Evolutionary conservation across 2,888 invertebrate genomes (phyloP), one percentile per base, ranked within the genome.

Genomic region (Hydrotaea diabolus): DNA sequence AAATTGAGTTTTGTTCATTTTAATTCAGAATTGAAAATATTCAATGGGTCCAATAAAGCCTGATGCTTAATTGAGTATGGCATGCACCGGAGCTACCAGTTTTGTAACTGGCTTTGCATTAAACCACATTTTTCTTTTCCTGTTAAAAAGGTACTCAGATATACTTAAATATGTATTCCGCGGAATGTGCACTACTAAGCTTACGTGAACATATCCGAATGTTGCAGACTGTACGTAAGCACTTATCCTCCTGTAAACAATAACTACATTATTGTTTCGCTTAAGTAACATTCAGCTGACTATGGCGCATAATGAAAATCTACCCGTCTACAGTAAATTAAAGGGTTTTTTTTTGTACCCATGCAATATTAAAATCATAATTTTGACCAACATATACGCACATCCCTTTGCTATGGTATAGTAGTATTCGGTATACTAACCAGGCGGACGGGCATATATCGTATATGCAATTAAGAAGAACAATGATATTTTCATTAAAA

Each of bases 401-500:
- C n/a, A 31, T 13, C 31, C 62, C 23, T n/a, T 31, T 31, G 31
- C 31, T 8, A 23, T 7, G 26, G 62, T 26, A 15, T 5, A 7
- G 26, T 59, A 1, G 21, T 62, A 36, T 62, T 21, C 62, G 15
- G 62, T 36, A 31, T 0, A 15, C 31, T 3, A 3, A n/a, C 62
- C 31, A n/a, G 2, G 11, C 59, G 26, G 11, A 3, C 59, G 31
- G 31, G 31, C 62, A 31, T n/a, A n/a, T 13, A 49, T 49, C n/a
- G n/a, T n/a, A 49, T 49, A 15, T 3, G 31, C 23, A 69, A 31
- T 4, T 31, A 31, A 4, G 31, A 7, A 69, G 4, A 69, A 69
- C 69, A 69, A 43, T 75, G 69, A 80, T 69, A 80, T 80, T 75
- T 75, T 80, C 80, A 80, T 80, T 80, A 75, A 75, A 80, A 71